Base-by-base conservation (phyloP, 2,797 vertebrate species). In the Cephalopachus bancanus region DNA sequence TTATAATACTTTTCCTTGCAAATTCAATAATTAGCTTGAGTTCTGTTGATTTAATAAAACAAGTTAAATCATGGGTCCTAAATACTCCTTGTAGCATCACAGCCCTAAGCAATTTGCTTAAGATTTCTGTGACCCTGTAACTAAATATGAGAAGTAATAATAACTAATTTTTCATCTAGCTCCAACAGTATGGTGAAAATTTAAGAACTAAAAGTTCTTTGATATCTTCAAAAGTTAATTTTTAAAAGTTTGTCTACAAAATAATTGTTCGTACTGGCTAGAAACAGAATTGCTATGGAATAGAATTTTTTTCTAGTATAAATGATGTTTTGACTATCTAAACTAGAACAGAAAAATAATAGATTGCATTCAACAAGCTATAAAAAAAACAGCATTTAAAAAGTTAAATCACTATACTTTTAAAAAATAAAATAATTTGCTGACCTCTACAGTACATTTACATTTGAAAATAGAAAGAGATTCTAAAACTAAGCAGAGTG, bases 161-260 rank as follows among this genome's bases (percentile, higher is more conserved):
- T 80, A 83, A 93, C 5, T 83, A 49, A 83, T 37, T 89, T 76
- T 64, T 17, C 10, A 80, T 64, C 9, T 69, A 71, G 17, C 4
- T 55, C 9, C 19, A 64, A 5, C 5, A 85, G 57, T 62, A 79
- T 8, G 8, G 57, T 88, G 37, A 89, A 59, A 15, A 76, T 24
- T 93, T 93, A 85, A 86, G 64, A 89, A 83, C 69, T 62, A 81
- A 93, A 91, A 83, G 7, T 67, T 4, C 7, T 87, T 89, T 97
- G 74, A 74, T 72, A 94, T 33, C 2, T 65, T 89, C 22, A 28
- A 86, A 96, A 94, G 3, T 5, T 67, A 95, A 83, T n/a, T 53
- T 67, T 53, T 78, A 3, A 8, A 76, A 83, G 11, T 60, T 78
- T 44, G 16, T 51, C 30, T 53, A 16, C 9, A 84, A 81, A 94